phyloP scores from a whole-genome alignment of 2,797 vertebrate genomes.

The Chaetophractus vellerosus region DNA sequence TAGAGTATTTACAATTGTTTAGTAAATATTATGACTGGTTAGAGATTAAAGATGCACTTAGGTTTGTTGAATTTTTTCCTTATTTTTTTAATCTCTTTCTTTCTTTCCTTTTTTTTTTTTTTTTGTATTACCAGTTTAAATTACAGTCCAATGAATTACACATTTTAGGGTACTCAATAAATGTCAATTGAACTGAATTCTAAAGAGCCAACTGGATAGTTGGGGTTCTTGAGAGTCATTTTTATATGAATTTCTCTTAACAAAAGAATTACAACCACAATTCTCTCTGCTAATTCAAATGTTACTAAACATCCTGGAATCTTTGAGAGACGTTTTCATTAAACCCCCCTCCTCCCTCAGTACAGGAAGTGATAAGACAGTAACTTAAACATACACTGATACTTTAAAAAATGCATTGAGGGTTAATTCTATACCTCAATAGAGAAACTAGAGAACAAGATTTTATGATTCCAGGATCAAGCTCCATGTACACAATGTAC shows the following conservation, averaged over 20 bases:
- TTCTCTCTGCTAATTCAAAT: not conserved
- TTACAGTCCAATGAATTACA: slow-evolving; percentile 5
- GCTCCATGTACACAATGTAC: not conserved
- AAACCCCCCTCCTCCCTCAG: not conserved
- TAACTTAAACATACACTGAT: not conserved
- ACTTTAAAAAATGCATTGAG: not conserved
- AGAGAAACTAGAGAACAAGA: not conserved
- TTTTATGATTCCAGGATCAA: slow-evolving; percentile 48
- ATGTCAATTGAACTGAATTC: not conserved
- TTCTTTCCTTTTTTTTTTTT: not conserved
- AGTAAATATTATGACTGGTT: not conserved
- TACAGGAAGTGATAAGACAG: not conserved
- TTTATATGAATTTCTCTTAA: slow-evolving; percentile 15
- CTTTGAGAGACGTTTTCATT: not conserved
- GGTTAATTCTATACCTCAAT: slow-evolving; percentile 18
- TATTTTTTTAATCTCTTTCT: not conserved
- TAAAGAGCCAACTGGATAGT: not conserved
- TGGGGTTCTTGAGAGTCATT: slow-evolving; percentile 10
- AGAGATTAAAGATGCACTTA: not conserved
- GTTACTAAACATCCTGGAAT: not conserved
- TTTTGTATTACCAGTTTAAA: slow-evolving; percentile 9
- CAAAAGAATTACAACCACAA: not conserved
- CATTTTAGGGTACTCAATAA: not conserved
- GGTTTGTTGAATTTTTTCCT: not conserved
- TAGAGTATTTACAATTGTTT: not conserved